These are phyloP conservation scores for Onychomys torridus DNA, from an alignment of 2,797 vertebrate species.

Conservation along the genomic window DNA sequence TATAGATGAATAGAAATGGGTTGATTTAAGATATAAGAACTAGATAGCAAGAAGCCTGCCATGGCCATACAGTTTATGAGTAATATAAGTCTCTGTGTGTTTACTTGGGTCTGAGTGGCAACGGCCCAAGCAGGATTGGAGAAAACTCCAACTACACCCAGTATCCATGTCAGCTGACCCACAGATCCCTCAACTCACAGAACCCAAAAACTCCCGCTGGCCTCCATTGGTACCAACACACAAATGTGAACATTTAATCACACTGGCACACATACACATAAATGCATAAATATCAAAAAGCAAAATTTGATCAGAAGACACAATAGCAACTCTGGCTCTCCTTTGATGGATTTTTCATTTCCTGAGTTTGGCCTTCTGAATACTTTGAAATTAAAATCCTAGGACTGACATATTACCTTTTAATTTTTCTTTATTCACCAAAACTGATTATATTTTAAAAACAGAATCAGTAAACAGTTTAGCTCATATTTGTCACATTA, in stretches of 20 bases:
- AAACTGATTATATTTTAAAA: slow-evolving; percentile 43
- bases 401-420: slow-evolving; percentile 3
- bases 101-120: no score
- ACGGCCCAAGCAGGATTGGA: no score
- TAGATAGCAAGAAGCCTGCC: no score
- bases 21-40: no score
- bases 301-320: neutral
- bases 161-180: neutral
- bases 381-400: neutral
- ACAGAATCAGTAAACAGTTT: neutral
- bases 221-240: neutral
- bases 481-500: slow-evolving; percentile 48
- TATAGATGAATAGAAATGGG: no score
- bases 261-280: neutral
- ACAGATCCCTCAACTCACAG: neutral
- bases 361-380: neutral
- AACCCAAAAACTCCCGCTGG: neutral
- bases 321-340: neutral
- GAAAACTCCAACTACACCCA: neutral
- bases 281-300: neutral
- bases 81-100: no score
- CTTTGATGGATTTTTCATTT: neutral
- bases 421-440: slow-evolving; percentile 38
- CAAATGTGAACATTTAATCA: neutral
- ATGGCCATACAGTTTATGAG: no score